Conservation (phyloP, 2,113 vertebrate species). For the Triplophysa siluroides region DNA sequence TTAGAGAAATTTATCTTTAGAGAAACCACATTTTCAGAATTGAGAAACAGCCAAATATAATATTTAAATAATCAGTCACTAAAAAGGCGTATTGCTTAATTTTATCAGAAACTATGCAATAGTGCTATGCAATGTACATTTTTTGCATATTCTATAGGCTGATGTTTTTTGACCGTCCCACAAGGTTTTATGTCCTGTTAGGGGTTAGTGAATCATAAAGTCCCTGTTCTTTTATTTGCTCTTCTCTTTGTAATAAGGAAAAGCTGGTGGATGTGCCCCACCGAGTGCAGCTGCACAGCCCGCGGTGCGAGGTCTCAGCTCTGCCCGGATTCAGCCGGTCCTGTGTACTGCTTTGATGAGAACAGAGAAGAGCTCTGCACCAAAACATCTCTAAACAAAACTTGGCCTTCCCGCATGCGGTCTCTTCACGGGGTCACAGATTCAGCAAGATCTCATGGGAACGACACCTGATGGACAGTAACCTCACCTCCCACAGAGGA, state of each 20-base stretch:
- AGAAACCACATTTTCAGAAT: too few species aligned
- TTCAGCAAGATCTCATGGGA: slow-evolving; percentile 32
- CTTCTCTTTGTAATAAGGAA: slow-evolving; percentile 11
- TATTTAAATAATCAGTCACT: too few species aligned
- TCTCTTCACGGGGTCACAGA: slow-evolving; percentile 23
- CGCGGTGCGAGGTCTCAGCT: slow-evolving; percentile 16
- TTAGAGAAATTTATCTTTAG: not conserved
- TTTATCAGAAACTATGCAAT: not conserved
- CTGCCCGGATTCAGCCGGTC: not conserved
- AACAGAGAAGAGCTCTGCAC: slow-evolving; percentile 1
- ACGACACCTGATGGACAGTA: slow-evolving; percentile 10
- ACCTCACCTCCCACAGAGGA: not conserved
- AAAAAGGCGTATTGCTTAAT: too few species aligned
- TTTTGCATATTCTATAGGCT: not conserved
- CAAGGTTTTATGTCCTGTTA: not conserved
- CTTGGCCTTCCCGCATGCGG: slow-evolving; percentile 15
- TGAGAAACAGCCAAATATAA: too few species aligned
- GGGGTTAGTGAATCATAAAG: not conserved
- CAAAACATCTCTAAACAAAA: slow-evolving; percentile 33
- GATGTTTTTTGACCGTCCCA: not conserved
- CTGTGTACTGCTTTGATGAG: slow-evolving; percentile 9
- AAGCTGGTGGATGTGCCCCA: slow-evolving; percentile 8
- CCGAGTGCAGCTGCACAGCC: slow-evolving; percentile 22
- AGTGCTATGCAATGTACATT: not conserved
- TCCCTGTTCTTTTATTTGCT: slow-evolving; percentile 21